A percentile compares a stretch with the other conserved stretches of the same genome.
phyloP scores from a whole-genome alignment of 2,888 invertebrate genomes.

The Xestia xanthographa region DNA sequence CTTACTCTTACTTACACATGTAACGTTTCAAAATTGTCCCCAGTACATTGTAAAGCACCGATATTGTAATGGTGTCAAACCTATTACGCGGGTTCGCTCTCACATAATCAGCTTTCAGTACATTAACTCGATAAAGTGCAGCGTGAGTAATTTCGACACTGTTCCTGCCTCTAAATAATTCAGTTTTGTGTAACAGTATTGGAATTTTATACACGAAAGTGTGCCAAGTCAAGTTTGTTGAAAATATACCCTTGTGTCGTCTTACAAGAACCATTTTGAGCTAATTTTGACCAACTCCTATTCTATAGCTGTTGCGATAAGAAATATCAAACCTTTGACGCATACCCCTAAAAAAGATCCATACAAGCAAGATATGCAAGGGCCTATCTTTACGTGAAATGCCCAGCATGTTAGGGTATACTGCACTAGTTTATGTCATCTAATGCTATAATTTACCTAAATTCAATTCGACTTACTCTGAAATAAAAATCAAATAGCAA shows the following conservation, averaged over 20 bases:
- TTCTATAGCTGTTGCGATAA: background rate
- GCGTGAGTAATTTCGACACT: slow-evolving; percentile 27
- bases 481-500: background rate
- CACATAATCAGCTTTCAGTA: slow-evolving; percentile 49
- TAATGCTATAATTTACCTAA: background rate
- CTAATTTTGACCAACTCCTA: background rate
- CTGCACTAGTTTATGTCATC: background rate
- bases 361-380: background rate
- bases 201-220: background rate
- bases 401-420: background rate
- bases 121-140: slow-evolving; percentile 47
- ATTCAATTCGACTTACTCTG: background rate
- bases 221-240: background rate
- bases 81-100: slow-evolving; percentile 28
- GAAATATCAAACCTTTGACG: background rate
- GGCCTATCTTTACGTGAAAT: background rate
- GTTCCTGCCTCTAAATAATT: slow-evolving; percentile 26
- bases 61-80: slow-evolving; percentile 31
- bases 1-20: background rate
- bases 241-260: background rate
- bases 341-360: background rate
- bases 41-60: slow-evolving; percentile 3
- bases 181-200: slow-evolving; percentile 12
- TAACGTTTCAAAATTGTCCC: background rate
- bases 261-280: background rate